Conservation (phyloP, 2,888 invertebrate genomes). For the Phasia obesa region DNA sequence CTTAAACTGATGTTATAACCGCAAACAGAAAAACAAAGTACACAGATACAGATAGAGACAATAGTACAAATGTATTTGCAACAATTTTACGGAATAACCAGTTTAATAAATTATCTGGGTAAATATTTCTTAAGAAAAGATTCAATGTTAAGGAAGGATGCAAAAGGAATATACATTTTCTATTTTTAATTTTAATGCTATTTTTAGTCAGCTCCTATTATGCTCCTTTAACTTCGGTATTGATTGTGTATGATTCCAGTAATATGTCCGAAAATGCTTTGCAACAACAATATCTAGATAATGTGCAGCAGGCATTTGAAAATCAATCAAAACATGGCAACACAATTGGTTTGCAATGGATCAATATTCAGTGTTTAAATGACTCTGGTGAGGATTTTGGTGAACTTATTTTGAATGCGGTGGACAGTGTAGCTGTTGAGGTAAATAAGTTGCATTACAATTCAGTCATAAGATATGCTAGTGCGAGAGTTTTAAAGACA, state of each 20-base stretch:
- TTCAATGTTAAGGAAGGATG: not conserved
- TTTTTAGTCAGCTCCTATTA: slow-evolving; percentile 77
- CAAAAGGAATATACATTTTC: not conserved
- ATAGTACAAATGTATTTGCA: slow-evolving; percentile 31
- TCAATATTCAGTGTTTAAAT: slow-evolving; percentile 75
- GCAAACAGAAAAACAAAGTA: slow-evolving; percentile 35
- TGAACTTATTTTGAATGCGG: slow-evolving; percentile 75
- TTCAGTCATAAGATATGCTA: too few species aligned
- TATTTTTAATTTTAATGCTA: slow-evolving; percentile 13
- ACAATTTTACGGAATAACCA: slow-evolving; percentile 21
- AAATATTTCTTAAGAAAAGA: slow-evolving; percentile 33
- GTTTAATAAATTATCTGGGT: slow-evolving; percentile 60
- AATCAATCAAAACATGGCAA: slow-evolving; percentile 70
- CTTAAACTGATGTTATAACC: slow-evolving; percentile 43
- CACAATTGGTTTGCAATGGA: slow-evolving; percentile 77
- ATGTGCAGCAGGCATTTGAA: slow-evolving; percentile 74
- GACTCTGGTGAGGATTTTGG: slow-evolving; percentile 70
- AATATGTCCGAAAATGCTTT: slow-evolving; percentile 37
- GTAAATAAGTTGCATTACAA: slow-evolving; percentile 73
- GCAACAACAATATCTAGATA: slow-evolving; percentile 76
- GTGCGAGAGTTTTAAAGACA: too few species aligned
- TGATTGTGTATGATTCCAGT: slow-evolving; percentile 77
- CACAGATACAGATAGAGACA: slow-evolving; percentile 9
- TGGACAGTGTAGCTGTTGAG: slow-evolving; percentile 76
- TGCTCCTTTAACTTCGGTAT: slow-evolving; percentile 75